phyloP scores from a whole-genome alignment of 35 echinoderm and acorn worm species.

The Hemicentrotus pulcherrimus region DNA sequence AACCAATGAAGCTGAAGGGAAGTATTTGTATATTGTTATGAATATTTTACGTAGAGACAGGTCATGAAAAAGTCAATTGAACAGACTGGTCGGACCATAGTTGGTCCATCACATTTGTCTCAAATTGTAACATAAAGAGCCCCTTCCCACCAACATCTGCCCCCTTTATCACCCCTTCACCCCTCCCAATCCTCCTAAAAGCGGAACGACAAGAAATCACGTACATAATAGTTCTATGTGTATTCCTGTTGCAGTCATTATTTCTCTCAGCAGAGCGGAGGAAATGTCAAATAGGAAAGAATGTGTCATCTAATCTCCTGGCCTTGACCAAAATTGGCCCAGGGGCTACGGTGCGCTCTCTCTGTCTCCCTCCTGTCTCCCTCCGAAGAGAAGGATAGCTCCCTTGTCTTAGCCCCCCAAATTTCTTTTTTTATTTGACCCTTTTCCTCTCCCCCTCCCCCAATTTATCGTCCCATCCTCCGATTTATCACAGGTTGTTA shows the following conservation, averaged over 20 bases:
- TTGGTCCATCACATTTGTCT: background rate
- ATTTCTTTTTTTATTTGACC: background rate
- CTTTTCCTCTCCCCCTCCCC: background rate
- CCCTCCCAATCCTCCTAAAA: background rate
- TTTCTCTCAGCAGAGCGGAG: constrained; percentile 44
- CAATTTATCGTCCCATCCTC: background rate
- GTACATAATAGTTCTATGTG: constrained; percentile 51
- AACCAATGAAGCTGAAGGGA: no score
- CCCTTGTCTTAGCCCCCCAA: background rate
- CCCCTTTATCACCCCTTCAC: background rate
- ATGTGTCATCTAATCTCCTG: constrained; percentile 52
- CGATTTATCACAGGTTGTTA: background rate
- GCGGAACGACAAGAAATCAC: background rate
- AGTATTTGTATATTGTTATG: no score
- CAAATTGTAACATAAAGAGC: background rate
- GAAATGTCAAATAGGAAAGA: constrained; percentile 54
- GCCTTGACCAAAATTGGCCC: constrained; percentile 55
- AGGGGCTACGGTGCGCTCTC: constrained; percentile 7
- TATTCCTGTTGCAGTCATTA: constrained; percentile 52
- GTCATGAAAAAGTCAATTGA: background rate
- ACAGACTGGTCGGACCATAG: background rate
- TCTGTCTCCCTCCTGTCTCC: no score
- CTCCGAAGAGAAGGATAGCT: background rate
- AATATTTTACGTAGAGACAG: no score
- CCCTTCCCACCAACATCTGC: constrained; percentile 5